Base-by-base conservation (phyloP, 1,140 invertebrate species). In the Drosophila kohkoa region DNA sequence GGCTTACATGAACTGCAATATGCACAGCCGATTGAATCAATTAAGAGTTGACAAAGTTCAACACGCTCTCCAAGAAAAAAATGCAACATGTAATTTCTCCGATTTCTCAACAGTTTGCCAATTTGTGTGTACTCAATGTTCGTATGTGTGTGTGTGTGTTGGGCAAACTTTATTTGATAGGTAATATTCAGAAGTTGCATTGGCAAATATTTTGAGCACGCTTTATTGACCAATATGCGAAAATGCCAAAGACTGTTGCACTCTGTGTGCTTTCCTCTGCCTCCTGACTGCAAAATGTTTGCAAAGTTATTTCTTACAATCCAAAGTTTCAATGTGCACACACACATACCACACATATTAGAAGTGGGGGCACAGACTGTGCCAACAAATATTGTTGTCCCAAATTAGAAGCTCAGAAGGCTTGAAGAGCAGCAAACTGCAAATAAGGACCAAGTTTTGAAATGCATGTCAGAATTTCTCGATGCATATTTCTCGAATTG, bases 161-260 rank as follows among this genome's bases (percentile, higher is more conserved):
- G n/a, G 28, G 28, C 38, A 54, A 69, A 69, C n/a, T 64, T 76
- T 73, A 48, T 67, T 48, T 73, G 75, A 76, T 73, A 87, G 82
- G 82, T 86, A 87, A 82, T 79, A 79, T 70, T 69, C 66, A 73
- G 62, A 87, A 82, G 60, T 86, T 82, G 83, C 32, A 30, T 4
- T 79, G 60, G 71, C 58, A 74, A 82, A 86, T 86, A 88, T 88
- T 78, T 81, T 68, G 65, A 73, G 83, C 76, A 70, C 66, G 82
- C 83, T 87, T 87, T 87, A 88, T 87, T 83, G 80, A 79, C 77
- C 82, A 88, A 88, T 87, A 77, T 72, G 82, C 25, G 76, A 75
- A 69, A 59, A 68, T 69, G 75, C 45, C 45, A 75, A 49, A 58
- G 46, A 63, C 51, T 69, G 49, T 62, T 63, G 58, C 67, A 58